Evolutionary conservation across 2,113 vertebrate species (phyloP), one percentile per base, ranked within the genome.

Genomic region (Notiomystis cincta): DNA sequence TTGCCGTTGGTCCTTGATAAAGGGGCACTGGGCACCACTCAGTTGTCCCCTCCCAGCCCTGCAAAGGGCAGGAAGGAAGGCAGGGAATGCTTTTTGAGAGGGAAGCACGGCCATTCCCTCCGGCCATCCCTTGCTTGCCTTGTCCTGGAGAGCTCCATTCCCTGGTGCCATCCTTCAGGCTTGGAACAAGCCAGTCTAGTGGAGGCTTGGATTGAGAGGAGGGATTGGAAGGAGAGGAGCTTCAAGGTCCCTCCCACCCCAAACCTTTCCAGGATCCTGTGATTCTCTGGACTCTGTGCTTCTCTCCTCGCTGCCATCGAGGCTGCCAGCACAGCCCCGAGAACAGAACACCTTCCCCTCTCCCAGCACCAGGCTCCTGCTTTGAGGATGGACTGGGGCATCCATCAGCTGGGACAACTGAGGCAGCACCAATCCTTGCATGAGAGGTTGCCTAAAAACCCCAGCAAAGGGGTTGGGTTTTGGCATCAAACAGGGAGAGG

Each of bases 141-240:
- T 40, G 91, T 65, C 95, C 96, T 95, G 93, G 97, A 84, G 92
- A 3, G 19, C 48, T 80, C 79, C 75, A 15, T 15, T 50, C 35
- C 35, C 64, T n/a, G 21, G 23, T n/a, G 73, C 50, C 17, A 97
- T 97, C 98, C 98, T 98, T 98, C 98, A 44, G 42, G 28, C 42
- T 38, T 21, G 42, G 51, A 48, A 31, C 28, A 27, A 22, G 13
- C 28, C 1, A 2, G 27, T 10, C 40, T 11, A 11, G 22, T 5
- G n/a, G 62, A 21, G 19, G n/a, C n/a, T n/a, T n/a, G n/a, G n/a
- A n/a, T n/a, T n/a, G n/a, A n/a, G n/a, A n/a, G n/a, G n/a, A n/a
- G n/a, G n/a, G 10, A 11, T 6, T 31, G 61, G 40, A 56, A 66
- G 6, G 27, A 37, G 33, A 47, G 13, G 10, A 31, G 28, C 16